These are phyloP conservation scores for Gobiocypris rarus DNA, from an alignment of 2,113 vertebrate species.

Conservation along the genomic window DNA sequence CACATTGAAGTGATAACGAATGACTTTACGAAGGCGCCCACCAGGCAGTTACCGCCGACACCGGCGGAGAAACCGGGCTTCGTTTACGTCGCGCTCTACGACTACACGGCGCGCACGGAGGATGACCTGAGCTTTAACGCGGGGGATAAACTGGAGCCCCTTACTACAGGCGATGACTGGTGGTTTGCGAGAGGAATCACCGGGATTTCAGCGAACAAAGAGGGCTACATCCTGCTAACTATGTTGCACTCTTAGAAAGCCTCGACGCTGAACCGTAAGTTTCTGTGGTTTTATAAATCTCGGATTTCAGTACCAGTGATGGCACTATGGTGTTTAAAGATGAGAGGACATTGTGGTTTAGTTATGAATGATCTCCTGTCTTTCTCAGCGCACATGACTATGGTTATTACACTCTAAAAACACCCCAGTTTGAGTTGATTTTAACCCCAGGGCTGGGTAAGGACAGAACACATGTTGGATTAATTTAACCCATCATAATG, in stretches of 20 bases:
- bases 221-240: constrained; percentile 94
- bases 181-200: constrained; percentile 82
- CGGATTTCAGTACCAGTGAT: background rate
- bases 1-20: background rate
- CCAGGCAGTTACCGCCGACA: background rate
- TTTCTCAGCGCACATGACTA: background rate
- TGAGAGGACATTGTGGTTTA: background rate
- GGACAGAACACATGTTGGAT: too few relatives aligned
- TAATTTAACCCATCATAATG: too few relatives aligned
- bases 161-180: constrained; percentile 82
- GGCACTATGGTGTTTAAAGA: background rate
- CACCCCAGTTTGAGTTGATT: too few relatives aligned
- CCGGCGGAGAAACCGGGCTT: background rate
- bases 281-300: constrained; percentile 46
- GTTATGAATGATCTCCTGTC: background rate
- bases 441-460: too few relatives aligned
- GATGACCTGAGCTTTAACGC: constrained; percentile 87
- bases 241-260: constrained; percentile 85
- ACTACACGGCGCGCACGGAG: constrained; percentile 86
- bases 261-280: constrained; percentile 91
- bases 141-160: constrained; percentile 82
- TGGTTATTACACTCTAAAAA: too few relatives aligned
- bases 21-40: background rate
- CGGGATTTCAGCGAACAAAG: constrained; percentile 59
- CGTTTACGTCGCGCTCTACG: constrained; percentile 78